Evolutionary conservation across 2,113 vertebrate species (phyloP).

Genomic region (Struthidea cinerea): DNA sequence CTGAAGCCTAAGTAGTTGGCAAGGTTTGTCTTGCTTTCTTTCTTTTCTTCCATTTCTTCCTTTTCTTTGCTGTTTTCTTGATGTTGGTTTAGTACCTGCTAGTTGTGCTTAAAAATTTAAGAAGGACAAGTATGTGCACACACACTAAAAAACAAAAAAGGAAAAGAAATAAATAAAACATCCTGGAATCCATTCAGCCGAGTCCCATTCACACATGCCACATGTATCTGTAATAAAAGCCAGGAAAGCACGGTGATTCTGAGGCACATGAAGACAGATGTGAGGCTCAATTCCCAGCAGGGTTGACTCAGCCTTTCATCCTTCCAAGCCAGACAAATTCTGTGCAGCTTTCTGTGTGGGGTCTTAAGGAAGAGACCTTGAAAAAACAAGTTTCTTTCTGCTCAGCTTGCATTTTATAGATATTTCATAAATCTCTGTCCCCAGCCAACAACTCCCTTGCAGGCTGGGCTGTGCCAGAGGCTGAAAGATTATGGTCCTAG

Average conservation of each 20-base stretch:
- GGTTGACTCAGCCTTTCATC: constrained; percentile 52
- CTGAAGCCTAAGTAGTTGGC: not conserved
- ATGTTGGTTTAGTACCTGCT: not conserved
- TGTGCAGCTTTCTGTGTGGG: constrained; percentile 33
- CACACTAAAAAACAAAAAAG: not conserved
- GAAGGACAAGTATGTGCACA: not conserved
- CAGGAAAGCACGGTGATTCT: constrained; percentile 19
- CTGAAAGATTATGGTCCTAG: not conserved
- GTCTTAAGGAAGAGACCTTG: constrained; percentile 40
- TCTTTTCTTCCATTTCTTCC: not conserved
- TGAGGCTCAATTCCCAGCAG: constrained; percentile 36
- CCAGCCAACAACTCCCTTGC: not conserved
- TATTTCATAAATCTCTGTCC: constrained; percentile 15
- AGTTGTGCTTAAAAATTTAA: not conserved
- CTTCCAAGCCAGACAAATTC: constrained; percentile 21
- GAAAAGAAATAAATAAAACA: not conserved
- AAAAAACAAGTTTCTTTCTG: constrained; percentile 42
- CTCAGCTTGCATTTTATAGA: not conserved
- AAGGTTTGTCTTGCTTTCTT: not conserved
- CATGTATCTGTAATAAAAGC: not conserved
- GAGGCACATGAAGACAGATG: constrained; percentile 40
- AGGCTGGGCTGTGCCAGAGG: not conserved
- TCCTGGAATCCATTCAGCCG: not conserved
- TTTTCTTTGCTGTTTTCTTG: not conserved
- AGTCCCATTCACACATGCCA: not conserved